A percentile compares a stretch with the other conserved stretches of the same genome.
phyloP scores from a whole-genome alignment of 1,140 invertebrate species.

The Neodiprion fabricii region DNA sequence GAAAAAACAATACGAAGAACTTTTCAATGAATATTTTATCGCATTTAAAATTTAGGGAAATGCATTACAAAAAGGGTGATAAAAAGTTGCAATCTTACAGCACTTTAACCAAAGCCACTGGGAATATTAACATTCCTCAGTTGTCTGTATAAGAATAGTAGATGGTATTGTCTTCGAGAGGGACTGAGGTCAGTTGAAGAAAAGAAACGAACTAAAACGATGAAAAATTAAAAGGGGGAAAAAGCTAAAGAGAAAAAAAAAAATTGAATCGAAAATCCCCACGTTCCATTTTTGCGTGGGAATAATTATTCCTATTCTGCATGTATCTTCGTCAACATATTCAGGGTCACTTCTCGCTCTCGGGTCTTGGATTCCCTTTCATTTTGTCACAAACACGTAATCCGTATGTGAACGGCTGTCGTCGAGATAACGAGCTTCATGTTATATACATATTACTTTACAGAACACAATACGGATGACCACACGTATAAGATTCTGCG shows the following conservation, averaged over 20 bases:
- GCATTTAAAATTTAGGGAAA: too few relatives aligned
- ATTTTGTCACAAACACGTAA: slow-evolving; percentile 1
- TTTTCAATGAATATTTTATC: too few relatives aligned
- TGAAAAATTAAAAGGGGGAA: neutral
- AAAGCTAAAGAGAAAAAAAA: neutral
- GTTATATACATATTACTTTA: too few relatives aligned
- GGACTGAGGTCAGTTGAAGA: neutral
- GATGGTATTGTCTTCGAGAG: neutral
- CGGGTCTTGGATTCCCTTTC: neutral
- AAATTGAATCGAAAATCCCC: slow-evolving; percentile 39
- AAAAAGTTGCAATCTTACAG: too few relatives aligned
- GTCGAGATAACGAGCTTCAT: too few relatives aligned
- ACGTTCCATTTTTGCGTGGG: slow-evolving; percentile 45
- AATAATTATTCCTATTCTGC: slow-evolving; percentile 6
- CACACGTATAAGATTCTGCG: too few relatives aligned
- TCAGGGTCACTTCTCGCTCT: neutral
- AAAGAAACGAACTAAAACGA: neutral
- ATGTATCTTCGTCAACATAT: neutral
- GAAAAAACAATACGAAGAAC: too few relatives aligned
- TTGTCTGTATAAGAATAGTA: too few relatives aligned
- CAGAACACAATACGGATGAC: too few relatives aligned
- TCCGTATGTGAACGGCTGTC: neutral
- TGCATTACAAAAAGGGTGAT: too few relatives aligned
- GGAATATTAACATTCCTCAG: too few relatives aligned
- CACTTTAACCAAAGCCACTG: too few relatives aligned